Evolutionary conservation across 2,113 vertebrate genomes (phyloP).

Genomic region (Tachysurus vachellii): DNA sequence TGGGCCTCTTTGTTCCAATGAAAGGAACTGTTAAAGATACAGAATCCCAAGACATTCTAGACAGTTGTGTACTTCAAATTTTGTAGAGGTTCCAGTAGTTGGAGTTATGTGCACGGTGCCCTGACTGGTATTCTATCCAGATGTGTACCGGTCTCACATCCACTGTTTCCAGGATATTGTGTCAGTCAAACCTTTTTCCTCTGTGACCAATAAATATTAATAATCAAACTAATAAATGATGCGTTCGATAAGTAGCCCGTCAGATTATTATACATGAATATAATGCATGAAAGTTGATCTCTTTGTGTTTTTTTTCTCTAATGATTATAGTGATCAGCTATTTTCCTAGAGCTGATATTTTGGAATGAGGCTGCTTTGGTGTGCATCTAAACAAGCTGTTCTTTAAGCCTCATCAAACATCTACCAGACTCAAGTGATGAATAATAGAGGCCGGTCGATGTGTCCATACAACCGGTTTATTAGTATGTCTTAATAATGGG

Average conservation of each 20-base stretch:
- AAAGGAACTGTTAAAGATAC: too few species aligned
- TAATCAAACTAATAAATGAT: not conserved
- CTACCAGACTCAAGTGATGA: not conserved
- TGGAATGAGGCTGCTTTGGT: not conserved
- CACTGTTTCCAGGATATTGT: too few species aligned
- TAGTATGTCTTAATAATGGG: not conserved
- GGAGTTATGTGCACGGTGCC: too few species aligned
- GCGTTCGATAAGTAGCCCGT: not conserved
- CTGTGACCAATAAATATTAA: too few species aligned
- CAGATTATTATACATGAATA: conserved; percentile 26
- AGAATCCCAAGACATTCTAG: too few species aligned
- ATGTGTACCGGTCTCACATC: too few species aligned
- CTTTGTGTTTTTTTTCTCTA: conserved; percentile 6
- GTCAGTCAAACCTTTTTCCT: too few species aligned
- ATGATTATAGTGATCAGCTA: conserved; percentile 69
- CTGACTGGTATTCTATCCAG: too few species aligned
- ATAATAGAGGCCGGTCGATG: not conserved
- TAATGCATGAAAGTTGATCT: conserved; percentile 6
- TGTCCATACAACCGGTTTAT: not conserved
- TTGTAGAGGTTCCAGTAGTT: too few species aligned
- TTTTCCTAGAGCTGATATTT: conserved; percentile 41
- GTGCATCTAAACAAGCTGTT: not conserved
- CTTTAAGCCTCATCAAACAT: not conserved
- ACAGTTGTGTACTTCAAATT: too few species aligned
- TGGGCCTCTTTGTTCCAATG: too few species aligned